These are phyloP conservation scores for Philonicus albiceps DNA, from an alignment of 2,888 invertebrate genomes.

Conservation along the genomic window DNA sequence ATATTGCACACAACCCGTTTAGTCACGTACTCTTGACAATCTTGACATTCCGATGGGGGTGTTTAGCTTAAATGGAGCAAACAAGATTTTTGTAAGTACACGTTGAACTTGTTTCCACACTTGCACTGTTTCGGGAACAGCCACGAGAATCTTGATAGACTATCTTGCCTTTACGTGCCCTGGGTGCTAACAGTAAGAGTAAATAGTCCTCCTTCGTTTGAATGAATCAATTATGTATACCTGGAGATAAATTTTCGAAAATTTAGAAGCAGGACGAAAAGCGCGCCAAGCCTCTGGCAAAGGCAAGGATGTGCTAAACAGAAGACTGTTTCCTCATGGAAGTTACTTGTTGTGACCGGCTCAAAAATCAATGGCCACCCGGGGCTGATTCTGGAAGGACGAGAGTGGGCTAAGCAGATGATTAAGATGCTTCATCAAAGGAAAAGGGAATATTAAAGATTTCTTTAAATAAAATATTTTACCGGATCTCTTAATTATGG, in stretches of 20 bases:
- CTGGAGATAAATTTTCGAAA: slow-evolving; percentile 24
- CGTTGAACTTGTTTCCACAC: slow-evolving; percentile 35
- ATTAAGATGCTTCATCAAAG: background rate
- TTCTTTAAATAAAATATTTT: background rate
- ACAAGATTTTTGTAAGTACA: slow-evolving; percentile 39
- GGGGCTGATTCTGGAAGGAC: background rate
- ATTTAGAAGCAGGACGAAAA: background rate
- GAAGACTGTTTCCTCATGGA: background rate
- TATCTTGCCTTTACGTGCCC: slow-evolving; percentile 23
- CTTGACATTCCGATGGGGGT: slow-evolving; percentile 22
- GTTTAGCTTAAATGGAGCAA: slow-evolving; percentile 40
- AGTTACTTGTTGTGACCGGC: background rate
- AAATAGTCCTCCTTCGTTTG: slow-evolving; percentile 13
- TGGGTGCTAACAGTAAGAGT: slow-evolving; percentile 22
- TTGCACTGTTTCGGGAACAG: background rate
- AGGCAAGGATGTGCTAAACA: background rate
- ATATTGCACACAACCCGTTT: slow-evolving; percentile 32
- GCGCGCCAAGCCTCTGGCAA: background rate
- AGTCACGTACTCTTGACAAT: slow-evolving; percentile 35
- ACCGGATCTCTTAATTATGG: too few species aligned
- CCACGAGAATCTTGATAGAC: slow-evolving; percentile 29
- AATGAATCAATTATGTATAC: slow-evolving; percentile 30
- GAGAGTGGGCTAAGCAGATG: background rate
- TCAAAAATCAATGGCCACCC: background rate
- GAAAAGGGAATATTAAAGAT: background rate